Percentiles rank a stretch among this genome's conserved stretches.
phyloP scores from a whole-genome alignment of 1,140 invertebrate genomes.

The Bombus ignitus region DNA sequence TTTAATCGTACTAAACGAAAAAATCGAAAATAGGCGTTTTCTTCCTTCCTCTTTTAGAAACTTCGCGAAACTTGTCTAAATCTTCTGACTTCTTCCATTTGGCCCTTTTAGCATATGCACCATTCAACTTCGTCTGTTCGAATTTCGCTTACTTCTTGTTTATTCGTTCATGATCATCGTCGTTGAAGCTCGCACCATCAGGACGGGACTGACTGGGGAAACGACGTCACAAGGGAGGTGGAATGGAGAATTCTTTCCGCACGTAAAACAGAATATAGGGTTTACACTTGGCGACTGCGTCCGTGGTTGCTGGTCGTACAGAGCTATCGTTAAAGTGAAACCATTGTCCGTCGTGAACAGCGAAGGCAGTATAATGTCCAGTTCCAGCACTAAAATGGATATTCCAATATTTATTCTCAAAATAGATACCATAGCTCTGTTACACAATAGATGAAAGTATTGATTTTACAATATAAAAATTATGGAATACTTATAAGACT shows the following conservation, averaged over 20 bases:
- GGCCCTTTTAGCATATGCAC: conserved; percentile 30
- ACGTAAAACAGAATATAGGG: conserved; percentile 95
- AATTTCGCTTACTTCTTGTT: conserved; percentile 50
- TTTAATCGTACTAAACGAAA: conserved; percentile 39
- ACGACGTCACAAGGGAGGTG: conserved; percentile 79
- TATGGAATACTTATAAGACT: not conserved
- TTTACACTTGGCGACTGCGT: conserved; percentile 90
- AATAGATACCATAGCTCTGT: not conserved
- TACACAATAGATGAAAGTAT: not conserved
- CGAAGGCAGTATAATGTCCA: conserved; percentile 94
- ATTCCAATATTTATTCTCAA: conserved; percentile 22
- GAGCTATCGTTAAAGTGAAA: conserved; percentile 95
- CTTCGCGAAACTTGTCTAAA: not conserved
- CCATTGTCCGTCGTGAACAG: conserved; percentile 91
- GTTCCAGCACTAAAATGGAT: conserved; percentile 87
- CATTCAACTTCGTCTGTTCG: conserved; percentile 21
- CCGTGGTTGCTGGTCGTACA: conserved; percentile 88
- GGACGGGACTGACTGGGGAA: conserved; percentile 70
- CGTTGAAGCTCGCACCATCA: conserved; percentile 57
- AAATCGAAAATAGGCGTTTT: conserved; percentile 10
- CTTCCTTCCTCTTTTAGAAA: conserved; percentile 49
- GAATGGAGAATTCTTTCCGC: conserved; percentile 85
- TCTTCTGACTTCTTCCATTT: conserved; percentile 27
- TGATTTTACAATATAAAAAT: not conserved
- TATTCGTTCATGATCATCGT: conserved; percentile 52